A percentile compares a stretch with the other conserved stretches of the same genome.
phyloP scores from a whole-genome alignment of 2,888 invertebrate genomes.

The Cataglyphis rosenhaueri region DNA sequence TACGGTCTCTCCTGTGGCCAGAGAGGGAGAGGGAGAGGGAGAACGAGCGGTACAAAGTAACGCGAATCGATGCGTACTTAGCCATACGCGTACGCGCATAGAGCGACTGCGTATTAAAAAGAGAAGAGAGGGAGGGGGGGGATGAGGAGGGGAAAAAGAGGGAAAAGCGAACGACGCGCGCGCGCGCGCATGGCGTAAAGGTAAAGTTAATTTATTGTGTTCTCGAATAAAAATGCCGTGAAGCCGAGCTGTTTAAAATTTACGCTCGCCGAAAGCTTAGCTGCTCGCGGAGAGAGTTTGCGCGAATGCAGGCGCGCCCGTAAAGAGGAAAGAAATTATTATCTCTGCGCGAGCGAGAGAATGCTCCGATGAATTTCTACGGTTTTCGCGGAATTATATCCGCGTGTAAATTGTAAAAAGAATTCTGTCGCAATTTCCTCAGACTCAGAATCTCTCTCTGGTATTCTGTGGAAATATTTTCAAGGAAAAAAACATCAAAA shows the following conservation, averaged over 20 bases:
- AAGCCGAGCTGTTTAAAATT: conserved; percentile 51
- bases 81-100: conserved; percentile 16
- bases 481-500: neutral
- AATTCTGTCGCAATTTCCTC: neutral
- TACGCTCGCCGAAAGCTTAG: conserved; percentile 49
- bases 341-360: conserved; percentile 30
- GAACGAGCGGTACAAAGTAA: conserved; percentile 11
- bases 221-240: conserved; percentile 49
- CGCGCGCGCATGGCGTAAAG: conserved; percentile 36
- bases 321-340: conserved; percentile 43
- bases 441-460: neutral
- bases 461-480: neutral
- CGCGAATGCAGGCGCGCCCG: conserved; percentile 26
- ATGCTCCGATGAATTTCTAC: conserved; percentile 21
- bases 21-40: neutral
- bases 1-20: conserved; percentile 49
- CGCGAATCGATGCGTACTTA: conserved; percentile 35
- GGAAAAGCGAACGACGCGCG: neutral
- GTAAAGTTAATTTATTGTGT: conserved; percentile 51
- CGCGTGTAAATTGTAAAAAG: conserved; percentile 9
- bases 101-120: conserved; percentile 12
- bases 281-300: neutral
- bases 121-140: no score
- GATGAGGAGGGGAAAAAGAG: neutral
- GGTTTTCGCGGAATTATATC: conserved; percentile 7